Evolutionary conservation across 1,140 invertebrate genomes (phyloP), one percentile per base, ranked within the genome.

Genomic region (Caligus rogercresseyi): DNA sequence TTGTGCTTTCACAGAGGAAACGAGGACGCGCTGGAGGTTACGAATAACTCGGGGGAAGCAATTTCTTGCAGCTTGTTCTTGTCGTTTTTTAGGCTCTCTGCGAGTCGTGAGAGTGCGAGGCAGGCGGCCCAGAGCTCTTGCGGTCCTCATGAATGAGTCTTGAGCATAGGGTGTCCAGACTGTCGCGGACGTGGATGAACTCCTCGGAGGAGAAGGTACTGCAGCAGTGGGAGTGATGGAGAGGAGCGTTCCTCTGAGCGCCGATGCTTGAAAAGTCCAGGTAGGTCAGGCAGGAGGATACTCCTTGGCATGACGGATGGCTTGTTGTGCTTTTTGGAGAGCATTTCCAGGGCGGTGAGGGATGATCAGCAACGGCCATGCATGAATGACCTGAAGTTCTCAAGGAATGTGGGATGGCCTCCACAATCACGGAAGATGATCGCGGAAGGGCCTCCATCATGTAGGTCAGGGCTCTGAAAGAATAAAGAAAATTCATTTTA

Each of bases 371-470:
- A 2, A 98, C 93, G 75, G 98, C 94, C 90, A 98, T 97, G 72
- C 93, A 98, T 67, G 92, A 67, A 98, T 98, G 0, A 89, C 87
- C 77, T 97, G 90, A 31, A 98, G 77, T 97, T 93, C 74, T 92
- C 87, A 19, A 95, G 75, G 74, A 95, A 93, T 3, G 90, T 1
- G 95, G 94, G 24, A 98, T 87, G 18, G 93, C 93, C 68, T 98
- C 90, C 1, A 95, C 89, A 11, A 98, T 91, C 16, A 96, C 87
- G 3, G 52, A 56, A 1, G 31, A 62, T 14, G 52, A 62, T 4
- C 95, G 81, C 0, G 95, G 95, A 58, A 98, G 70, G 1, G 94
- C 92, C 75, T 99, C 95, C 83, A 98, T 89, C 93, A 99, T 97
- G 72, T 98, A 98, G 0, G 94, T 97, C 13, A 98, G 78, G 4